Conservation (phyloP, 2,113 vertebrate genomes). For the Amia ocellicauda region DNA sequence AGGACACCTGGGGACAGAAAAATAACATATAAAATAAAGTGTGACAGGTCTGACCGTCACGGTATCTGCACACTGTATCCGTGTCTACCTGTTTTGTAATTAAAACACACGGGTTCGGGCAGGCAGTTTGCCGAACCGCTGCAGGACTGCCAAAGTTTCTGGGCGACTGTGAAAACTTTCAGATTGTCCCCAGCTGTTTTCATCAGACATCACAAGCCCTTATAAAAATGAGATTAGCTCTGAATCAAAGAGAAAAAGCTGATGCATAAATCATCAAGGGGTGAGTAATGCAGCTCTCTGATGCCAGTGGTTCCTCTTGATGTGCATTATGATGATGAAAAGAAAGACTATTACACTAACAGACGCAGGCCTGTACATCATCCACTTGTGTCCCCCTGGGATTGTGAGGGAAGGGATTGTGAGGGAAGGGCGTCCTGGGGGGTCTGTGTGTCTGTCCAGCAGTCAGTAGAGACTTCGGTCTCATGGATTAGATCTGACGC, state of each 20-base stretch:
- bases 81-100: too few relatives aligned
- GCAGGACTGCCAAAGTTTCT: background rate
- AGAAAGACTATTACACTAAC: background rate
- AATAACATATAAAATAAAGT: too few relatives aligned
- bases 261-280: slow-evolving; percentile 18
- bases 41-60: too few relatives aligned
- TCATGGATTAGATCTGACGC: too few relatives aligned
- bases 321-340: background rate
- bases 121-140: background rate
- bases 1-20: too few relatives aligned
- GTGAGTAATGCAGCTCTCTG: background rate
- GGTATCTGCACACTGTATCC: too few relatives aligned
- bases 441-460: background rate
- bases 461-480: background rate
- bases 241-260: slow-evolving; percentile 8
- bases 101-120: too few relatives aligned
- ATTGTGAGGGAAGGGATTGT: background rate
- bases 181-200: background rate
- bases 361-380: slow-evolving; percentile 6
- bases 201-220: background rate
- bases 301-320: background rate
- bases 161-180: background rate
- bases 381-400: background rate
- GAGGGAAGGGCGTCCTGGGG: background rate
- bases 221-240: slow-evolving; percentile 3